These are phyloP conservation scores for Phortica magna DNA, from an alignment of 2,888 invertebrate genomes.

Conservation along the genomic window DNA sequence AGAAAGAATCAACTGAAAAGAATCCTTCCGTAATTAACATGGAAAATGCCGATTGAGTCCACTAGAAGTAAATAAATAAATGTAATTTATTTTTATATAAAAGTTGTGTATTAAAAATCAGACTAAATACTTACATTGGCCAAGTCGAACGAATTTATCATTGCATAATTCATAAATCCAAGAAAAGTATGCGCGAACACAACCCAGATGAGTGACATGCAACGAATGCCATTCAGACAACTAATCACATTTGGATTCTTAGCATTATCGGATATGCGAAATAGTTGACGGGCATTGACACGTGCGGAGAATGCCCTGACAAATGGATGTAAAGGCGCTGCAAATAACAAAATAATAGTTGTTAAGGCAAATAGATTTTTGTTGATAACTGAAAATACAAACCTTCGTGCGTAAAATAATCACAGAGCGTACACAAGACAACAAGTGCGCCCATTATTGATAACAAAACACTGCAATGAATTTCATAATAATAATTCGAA, in stretches of 20 bases:
- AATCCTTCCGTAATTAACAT: slow-evolving; percentile 74
- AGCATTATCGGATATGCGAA: slow-evolving; percentile 5
- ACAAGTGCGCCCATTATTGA: slow-evolving; percentile 11
- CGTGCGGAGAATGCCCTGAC: slow-evolving; percentile 11
- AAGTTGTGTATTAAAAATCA: not conserved
- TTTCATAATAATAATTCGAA: not conserved
- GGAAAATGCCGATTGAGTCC: slow-evolving; percentile 58
- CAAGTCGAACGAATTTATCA: slow-evolving; percentile 42
- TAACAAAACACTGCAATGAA: not conserved
- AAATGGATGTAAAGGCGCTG: slow-evolving; percentile 4
- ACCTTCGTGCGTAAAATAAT: not conserved
- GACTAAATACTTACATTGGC: not conserved
- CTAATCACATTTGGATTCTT: slow-evolving; percentile 54
- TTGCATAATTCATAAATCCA: slow-evolving; percentile 39
- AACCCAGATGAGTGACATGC: slow-evolving; percentile 77
- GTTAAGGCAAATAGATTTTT: not conserved
- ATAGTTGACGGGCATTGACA: slow-evolving; percentile 22
- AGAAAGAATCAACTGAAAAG: slow-evolving; percentile 82
- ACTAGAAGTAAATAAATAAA: slow-evolving; percentile 50
- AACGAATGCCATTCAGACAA: slow-evolving; percentile 75
- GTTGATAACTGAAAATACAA: not conserved
- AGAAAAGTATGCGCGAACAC: slow-evolving; percentile 69
- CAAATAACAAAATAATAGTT: not conserved
- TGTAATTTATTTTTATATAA: not conserved
- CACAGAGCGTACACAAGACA: slow-evolving; percentile 4